phyloP scores from a whole-genome alignment of 2,113 vertebrate species.

The Ramphastos sulfuratus region DNA sequence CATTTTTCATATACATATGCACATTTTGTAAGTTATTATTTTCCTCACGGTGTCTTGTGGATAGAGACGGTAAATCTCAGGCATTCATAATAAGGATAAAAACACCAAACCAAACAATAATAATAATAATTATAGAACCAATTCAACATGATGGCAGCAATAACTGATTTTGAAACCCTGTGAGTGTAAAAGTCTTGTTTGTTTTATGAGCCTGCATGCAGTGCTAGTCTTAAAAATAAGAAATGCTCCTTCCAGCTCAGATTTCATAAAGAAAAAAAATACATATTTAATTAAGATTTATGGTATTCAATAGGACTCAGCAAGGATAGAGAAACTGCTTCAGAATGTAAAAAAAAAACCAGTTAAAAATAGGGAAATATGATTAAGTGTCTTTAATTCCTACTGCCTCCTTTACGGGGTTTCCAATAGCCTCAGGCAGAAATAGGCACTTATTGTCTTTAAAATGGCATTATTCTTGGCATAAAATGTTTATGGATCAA shows the following conservation, averaged over 20 bases:
- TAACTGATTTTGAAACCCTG: constrained; percentile 68
- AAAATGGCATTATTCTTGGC: constrained; percentile 77
- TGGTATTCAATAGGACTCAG: constrained; percentile 57
- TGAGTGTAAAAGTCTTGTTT: constrained; percentile 68
- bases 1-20: background rate
- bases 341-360: constrained; percentile 69
- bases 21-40: background rate
- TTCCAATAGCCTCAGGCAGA: constrained; percentile 74
- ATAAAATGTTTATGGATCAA: constrained; percentile 80
- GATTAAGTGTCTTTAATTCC: constrained; percentile 80
- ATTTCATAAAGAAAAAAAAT: constrained; percentile 74
- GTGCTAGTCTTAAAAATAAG: constrained; percentile 72
- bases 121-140: constrained; percentile 70
- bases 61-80: constrained; percentile 47
- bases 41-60: background rate
- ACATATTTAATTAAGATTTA: constrained; percentile 79
- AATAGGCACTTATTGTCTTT: constrained; percentile 78
- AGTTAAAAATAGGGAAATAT: constrained; percentile 76
- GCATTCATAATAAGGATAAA: constrained; percentile 56
- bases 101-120: constrained; percentile 53
- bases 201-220: constrained; percentile 71
- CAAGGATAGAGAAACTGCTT: constrained; percentile 69
- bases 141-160: constrained; percentile 54
- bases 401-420: constrained; percentile 66
- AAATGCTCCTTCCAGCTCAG: constrained; percentile 66